Evolutionary conservation across 2,888 invertebrate species (phyloP), one percentile per base, ranked within the genome.

Genomic region (Hirtodrosophila cameraria): DNA sequence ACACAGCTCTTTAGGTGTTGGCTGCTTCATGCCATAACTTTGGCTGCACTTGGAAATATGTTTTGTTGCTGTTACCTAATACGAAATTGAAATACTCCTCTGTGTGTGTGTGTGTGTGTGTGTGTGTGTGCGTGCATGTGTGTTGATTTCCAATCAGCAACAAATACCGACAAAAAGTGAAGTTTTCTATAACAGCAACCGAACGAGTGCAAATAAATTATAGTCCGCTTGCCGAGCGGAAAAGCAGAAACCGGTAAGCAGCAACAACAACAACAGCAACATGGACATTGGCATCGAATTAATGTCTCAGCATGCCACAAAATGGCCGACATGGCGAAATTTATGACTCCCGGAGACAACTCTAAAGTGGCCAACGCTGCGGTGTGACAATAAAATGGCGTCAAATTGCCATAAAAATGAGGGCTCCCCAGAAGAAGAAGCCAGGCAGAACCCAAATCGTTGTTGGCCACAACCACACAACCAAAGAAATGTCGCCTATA

Each of bases 321-420:
- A 80, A 87, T 82, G 83, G 75, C 79, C 83, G 67, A 87, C 72
- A 72, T 80, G 77, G 63, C 76, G 61, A 62, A 87, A 87, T 80
- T 80, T 80, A 80, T 80, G 80, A 71, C 59, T 67, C 50, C 65
- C 64, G 79, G 83, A 80, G 87, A 80, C 79, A 80, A 82, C 87
- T 87, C 86, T 75, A 62, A 87, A 87, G 87, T 79, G 86, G 84
- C 84, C 86, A 57, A 50, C 57, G 38, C 75, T 62, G 82, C 79
- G 61, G 86, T 66, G 87, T 87, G 86, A 80, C 80, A 80, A 80
- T 87, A 80, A 80, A 80, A 80, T 63, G 83, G 80, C 83, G 86
- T 87, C 86, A 85, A 87, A 80, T 80, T 79, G 86, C 80, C 86
- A 80, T 80, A 87, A 80, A 80, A 80, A 64, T 63, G 83, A 64